phyloP scores from a whole-genome alignment of 2,888 invertebrate species.

The Tetramorium bicarinatum region DNA sequence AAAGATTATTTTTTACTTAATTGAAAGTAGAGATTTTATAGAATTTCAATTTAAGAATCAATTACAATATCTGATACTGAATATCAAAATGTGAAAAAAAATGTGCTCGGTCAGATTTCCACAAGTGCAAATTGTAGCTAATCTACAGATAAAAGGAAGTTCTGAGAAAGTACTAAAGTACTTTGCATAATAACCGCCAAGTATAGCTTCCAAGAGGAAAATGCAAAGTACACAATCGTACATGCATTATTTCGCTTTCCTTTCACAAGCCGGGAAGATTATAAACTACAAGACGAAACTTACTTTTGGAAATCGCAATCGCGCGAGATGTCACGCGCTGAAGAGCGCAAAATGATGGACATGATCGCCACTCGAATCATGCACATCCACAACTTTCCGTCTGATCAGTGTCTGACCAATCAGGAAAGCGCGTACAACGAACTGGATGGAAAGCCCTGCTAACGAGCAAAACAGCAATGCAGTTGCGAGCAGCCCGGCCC shows the following conservation, averaged over 20 bases:
- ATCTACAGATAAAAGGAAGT: background rate
- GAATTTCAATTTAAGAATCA: background rate
- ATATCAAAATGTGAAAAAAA: slow-evolving; percentile 5
- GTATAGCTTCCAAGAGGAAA: background rate
- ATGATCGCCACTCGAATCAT: slow-evolving; percentile 75
- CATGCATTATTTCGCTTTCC: background rate
- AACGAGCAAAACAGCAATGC: slow-evolving; percentile 85
- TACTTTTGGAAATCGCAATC: slow-evolving; percentile 70
- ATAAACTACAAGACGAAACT: background rate
- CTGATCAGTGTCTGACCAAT: slow-evolving; percentile 82
- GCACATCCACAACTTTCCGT: slow-evolving; percentile 73
- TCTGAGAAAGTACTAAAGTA: background rate
- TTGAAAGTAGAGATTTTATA: background rate
- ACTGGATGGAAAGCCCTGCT: slow-evolving; percentile 87
- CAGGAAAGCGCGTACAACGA: slow-evolving; percentile 88
- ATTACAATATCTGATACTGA: background rate
- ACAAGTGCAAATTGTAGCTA: slow-evolving; percentile 15
- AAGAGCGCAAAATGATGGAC: slow-evolving; percentile 66
- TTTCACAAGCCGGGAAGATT: background rate
- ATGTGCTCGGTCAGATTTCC: background rate
- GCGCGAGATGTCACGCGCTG: slow-evolving; percentile 59
- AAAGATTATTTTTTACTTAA: slow-evolving; percentile 11
- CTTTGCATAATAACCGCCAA: background rate
- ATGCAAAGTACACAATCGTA: background rate
- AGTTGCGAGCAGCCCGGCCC: slow-evolving; percentile 85